Evolutionary conservation across 1,140 invertebrate genomes (phyloP), one percentile per base, ranked within the genome.

Genomic region (Cyphomyrmex costatus): DNA sequence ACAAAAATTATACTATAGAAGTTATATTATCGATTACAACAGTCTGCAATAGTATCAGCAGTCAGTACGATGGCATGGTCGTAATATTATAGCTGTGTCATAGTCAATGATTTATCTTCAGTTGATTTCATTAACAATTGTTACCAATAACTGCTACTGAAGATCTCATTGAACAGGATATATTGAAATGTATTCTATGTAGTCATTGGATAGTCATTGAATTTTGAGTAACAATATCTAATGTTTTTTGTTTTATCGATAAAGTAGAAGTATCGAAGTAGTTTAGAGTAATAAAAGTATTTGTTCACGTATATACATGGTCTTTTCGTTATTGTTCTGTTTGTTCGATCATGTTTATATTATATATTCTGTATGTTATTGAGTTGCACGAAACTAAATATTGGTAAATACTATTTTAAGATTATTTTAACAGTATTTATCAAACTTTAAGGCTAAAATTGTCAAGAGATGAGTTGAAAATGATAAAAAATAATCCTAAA

Each of bases 221-320:
- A 21, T 66, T 8, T 19, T 78, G 16, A 63, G 36, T 42, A 63
- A 27, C 3, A 30, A 24, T 1, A 56, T 27, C 19, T 66, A 42
- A 6, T 14, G 16, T 53, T n/a, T 70, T 70, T n/a, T 71, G 19
- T 42, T 71, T 27, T 7, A 71, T 51, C 30, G 78, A 73, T 82
- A 82, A 82, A 7, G 24, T 46, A 73, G 51, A 73, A 46, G 2
- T 8, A 21, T 8, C 16, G 12, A 21, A 14, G 46, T 49, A 49
- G 36, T 36, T 36, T n/a, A n/a, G n/a, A n/a, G 36, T 1, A 42
- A 42, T 42, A 42, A 3, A 49, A 16, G 14, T 49, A 49, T 49
- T 49, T 2, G 46, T 3, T 49, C 46, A 49, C 4, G 14, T 3
- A 42, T 36, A 6, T 49, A 49, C 3, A 49, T 46, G 61, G 21